phyloP scores from a whole-genome alignment of 2,113 vertebrate genomes.

The Menidia beryllina region DNA sequence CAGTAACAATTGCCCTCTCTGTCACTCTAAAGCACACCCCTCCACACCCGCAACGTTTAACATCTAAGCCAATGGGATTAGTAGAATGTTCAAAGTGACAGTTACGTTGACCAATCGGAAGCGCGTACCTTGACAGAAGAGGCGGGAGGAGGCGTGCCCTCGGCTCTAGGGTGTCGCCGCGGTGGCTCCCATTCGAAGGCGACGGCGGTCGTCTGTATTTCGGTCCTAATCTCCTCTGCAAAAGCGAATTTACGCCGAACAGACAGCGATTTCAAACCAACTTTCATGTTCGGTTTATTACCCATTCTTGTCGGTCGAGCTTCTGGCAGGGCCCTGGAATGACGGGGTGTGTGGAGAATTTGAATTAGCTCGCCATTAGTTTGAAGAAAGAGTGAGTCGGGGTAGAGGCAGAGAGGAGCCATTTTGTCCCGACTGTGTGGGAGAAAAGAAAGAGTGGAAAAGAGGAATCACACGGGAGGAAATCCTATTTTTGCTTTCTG shows the following conservation, averaged over 20 bases:
- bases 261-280: conserved; percentile 37
- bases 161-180: conserved; percentile 81
- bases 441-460: conserved; percentile 80
- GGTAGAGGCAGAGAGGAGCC: conserved; percentile 78
- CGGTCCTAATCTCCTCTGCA: conserved; percentile 58
- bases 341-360: conserved; percentile 79
- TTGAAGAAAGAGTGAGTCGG: conserved; percentile 83
- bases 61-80: conserved; percentile 58
- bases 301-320: conserved; percentile 43
- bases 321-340: conserved; percentile 70
- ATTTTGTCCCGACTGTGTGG: conserved; percentile 87
- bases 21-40: conserved; percentile 54
- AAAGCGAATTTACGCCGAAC: conserved; percentile 24
- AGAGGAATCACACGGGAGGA: conserved; percentile 70
- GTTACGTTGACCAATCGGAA: conserved; percentile 43
- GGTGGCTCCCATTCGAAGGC: conserved; percentile 84
- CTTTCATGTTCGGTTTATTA: conserved; percentile 34
- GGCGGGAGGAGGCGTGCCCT: conserved; percentile 69
- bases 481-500: conserved; percentile 55
- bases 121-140: conserved; percentile 34
- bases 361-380: conserved; percentile 82
- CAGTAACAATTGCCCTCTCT: conserved; percentile 69
- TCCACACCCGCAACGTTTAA: conserved; percentile 18
- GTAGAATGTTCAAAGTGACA: conserved; percentile 1
- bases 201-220: conserved; percentile 84